Percentiles rank a stretch among this genome's conserved stretches.
Evolutionary conservation across 2,797 vertebrate species (phyloP).

Genomic region (Crocidura indochinensis): DNA sequence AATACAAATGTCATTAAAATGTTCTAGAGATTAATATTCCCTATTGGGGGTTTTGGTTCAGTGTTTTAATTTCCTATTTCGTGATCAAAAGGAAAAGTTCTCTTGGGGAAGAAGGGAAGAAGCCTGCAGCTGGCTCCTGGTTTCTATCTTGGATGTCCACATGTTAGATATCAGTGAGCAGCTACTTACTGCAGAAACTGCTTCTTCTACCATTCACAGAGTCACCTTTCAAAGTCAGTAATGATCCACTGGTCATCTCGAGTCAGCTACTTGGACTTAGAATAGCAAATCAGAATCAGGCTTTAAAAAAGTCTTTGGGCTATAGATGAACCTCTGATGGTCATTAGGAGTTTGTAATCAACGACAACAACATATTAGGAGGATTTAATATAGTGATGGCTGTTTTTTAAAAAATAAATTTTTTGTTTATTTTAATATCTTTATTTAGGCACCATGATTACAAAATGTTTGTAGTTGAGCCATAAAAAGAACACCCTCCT

Average conservation of each 20-base stretch:
- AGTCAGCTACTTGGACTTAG: constrained; percentile 27
- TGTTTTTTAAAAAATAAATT: too few relatives aligned
- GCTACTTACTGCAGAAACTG: background rate
- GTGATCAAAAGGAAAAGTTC: constrained; percentile 43
- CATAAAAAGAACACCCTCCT: too few relatives aligned
- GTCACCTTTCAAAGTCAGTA: constrained; percentile 23
- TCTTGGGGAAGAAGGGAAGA: constrained; percentile 31
- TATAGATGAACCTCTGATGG: background rate
- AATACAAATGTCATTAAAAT: constrained; percentile 66
- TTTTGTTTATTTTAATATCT: too few relatives aligned
- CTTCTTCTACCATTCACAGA: constrained; percentile 52
- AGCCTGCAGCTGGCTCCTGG: background rate
- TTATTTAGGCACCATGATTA: too few relatives aligned
- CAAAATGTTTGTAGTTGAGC: too few relatives aligned
- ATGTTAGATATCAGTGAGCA: constrained; percentile 29
- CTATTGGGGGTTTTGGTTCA: constrained; percentile 62
- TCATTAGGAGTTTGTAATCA: background rate
- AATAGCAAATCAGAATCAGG: constrained; percentile 15
- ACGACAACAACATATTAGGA: background rate
- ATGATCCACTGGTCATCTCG: background rate
- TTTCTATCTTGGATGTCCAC: constrained; percentile 61
- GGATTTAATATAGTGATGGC: background rate
- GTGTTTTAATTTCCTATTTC: constrained; percentile 69
- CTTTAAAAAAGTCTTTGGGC: background rate
- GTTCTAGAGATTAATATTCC: constrained; percentile 64